Percentiles rank a stretch among this genome's conserved stretches.
phyloP scores from a whole-genome alignment of 2,113 vertebrate species.

The Rhipidura dahli region DNA sequence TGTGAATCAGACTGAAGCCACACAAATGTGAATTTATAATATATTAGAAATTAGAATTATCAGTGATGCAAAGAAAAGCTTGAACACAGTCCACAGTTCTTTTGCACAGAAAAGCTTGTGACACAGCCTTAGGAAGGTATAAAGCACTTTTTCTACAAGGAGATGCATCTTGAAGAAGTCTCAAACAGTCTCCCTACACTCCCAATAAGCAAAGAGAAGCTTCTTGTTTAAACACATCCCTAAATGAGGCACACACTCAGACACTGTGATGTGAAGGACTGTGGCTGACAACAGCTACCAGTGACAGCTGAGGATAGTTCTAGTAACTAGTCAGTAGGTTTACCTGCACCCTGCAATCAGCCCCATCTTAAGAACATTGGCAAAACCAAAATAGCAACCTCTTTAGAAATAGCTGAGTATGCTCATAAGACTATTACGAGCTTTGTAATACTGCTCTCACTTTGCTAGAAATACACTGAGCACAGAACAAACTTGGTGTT shows the following conservation, averaged over 20 bases:
- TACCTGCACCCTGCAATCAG: neutral
- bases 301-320: neutral
- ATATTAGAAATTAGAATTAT: neutral
- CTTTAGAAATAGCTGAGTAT: neutral
- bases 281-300: neutral
- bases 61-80: neutral
- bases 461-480: neutral
- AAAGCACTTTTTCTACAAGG: neutral
- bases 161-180: neutral
- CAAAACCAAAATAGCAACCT: neutral
- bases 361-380: neutral
- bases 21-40: neutral
- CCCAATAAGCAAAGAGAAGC: neutral
- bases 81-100: neutral
- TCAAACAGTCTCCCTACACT: neutral
- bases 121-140: neutral
- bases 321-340: neutral
- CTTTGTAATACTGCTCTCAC: neutral
- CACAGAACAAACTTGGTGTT: neutral
- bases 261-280: neutral
- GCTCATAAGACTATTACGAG: accelerated
- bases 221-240: neutral
- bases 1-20: neutral
- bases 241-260: neutral
- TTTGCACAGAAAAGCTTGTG: no score